These are phyloP conservation scores for Slavum lentiscoides DNA, from an alignment of 2,888 invertebrate species.

Conservation along the genomic window DNA sequence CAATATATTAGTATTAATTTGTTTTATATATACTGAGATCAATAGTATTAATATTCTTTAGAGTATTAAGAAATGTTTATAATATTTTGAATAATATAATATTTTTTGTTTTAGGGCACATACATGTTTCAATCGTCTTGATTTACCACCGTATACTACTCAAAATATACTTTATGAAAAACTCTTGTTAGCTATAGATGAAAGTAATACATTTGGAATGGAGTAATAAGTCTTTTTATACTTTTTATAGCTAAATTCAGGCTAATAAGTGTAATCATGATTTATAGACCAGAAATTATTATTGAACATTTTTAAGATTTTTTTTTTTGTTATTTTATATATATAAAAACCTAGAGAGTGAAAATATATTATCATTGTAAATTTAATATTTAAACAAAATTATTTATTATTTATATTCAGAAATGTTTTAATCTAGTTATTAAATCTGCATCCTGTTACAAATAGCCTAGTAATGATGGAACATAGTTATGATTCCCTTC, in stretches of 20 bases:
- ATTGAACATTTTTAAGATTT: constrained; percentile 52
- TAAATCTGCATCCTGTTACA: constrained; percentile 36
- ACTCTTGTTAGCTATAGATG: constrained; percentile 88
- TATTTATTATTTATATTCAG: constrained; percentile 51
- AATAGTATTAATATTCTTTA: too few relatives aligned
- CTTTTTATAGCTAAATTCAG: constrained; percentile 40
- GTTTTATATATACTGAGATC: not conserved
- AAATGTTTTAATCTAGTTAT: constrained; percentile 48
- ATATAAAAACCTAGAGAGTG: constrained; percentile 44
- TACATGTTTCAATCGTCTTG: constrained; percentile 96
- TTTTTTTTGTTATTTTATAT: constrained; percentile 41
- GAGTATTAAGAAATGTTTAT: too few relatives aligned
- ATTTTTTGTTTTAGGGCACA: constrained; percentile 71
- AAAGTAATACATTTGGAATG: constrained; percentile 94
- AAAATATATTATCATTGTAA: constrained; percentile 52
- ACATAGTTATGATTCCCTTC: constrained; percentile 36
- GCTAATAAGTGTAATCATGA: constrained; percentile 44
- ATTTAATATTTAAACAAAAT: constrained; percentile 51
- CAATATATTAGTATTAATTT: not conserved
- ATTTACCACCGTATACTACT: constrained; percentile 93
- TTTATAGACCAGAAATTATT: constrained; percentile 48
- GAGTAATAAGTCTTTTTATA: constrained; percentile 65
- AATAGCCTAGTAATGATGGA: constrained; percentile 30
- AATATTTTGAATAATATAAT: not conserved
- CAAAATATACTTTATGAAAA: constrained; percentile 90